Evolutionary conservation across 1,140 invertebrate species (phyloP), one percentile per base, ranked within the genome.

Genomic region (Xylocopa sonorina): DNA sequence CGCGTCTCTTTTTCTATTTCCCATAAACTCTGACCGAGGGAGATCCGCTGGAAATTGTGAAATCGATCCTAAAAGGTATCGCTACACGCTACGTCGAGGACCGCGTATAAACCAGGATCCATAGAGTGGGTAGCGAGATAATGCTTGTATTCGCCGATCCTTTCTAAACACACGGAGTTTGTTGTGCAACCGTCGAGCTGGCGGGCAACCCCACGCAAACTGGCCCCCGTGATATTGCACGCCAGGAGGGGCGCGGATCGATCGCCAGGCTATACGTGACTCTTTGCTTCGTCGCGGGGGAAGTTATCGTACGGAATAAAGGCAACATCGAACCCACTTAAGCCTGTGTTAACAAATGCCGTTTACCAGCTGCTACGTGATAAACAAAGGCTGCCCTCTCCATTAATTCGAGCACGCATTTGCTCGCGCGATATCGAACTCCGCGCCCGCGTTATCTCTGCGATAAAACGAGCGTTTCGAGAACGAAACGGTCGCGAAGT

Each of bases 161-260:
- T 69, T 69, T 69, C n/a, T 29, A 71, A 58, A 71, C 51, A 71
- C 10, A 9, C 5, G 0, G 57, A 55, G 68, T 57, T 57, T 57
- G 68, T 32, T 43, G 6, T 16, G 38, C 34, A 57, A 43, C 27
- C 34, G 32, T 34, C 18, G 24, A 57, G 68, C 29, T 57, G 43
- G 21, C 27, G 10, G 18, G 38, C 18, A 71, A 27, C 38, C 29
- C 43, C n/a, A n/a, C 21, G 38, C 27, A 71, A 71, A 69, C 67
- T 69, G 14, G 21, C 48, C 66, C 38, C 43, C 41, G 27, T 18
- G 9, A 71, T 41, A 71, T 41, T 18, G 38, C 3, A 18, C 27
- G 46, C 29, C 32, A 24, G 27, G 51, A 55, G 18, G 2, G 16
- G 18, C n/a, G n/a, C n/a, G 18, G 38, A 57, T 71, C 68, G 68